These are phyloP conservation scores for Plebejus argus DNA, from an alignment of 2,888 invertebrate species.

Conservation along the genomic window DNA sequence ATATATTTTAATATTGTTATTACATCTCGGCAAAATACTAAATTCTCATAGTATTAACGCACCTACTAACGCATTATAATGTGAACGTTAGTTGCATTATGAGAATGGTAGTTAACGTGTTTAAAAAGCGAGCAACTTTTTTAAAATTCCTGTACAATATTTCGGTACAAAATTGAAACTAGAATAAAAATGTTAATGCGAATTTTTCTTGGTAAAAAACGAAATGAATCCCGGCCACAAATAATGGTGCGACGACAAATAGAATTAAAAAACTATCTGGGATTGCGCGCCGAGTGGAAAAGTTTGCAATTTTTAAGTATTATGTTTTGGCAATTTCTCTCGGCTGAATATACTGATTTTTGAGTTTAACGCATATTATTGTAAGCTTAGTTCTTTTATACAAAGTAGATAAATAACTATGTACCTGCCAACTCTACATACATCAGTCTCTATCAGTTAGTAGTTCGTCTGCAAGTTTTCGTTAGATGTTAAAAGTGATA, in stretches of 20 bases:
- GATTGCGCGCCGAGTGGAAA: slow-evolving; percentile 6
- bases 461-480: too few species aligned
- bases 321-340: slow-evolving; percentile 4
- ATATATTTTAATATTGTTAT: background rate
- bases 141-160: slow-evolving; percentile 23
- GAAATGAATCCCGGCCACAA: slow-evolving; percentile 33
- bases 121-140: slow-evolving; percentile 2
- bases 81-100: background rate
- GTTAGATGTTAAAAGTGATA: too few species aligned
- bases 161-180: slow-evolving; percentile 30
- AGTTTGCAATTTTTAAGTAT: slow-evolving; percentile 24
- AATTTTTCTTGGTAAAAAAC: slow-evolving; percentile 31
- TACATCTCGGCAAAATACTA: background rate
- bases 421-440: too few species aligned
- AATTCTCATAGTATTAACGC: background rate
- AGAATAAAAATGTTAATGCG: slow-evolving; percentile 32
- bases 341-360: background rate
- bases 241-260: slow-evolving; percentile 31
- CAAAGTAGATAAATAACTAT: too few species aligned
- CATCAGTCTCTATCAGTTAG: too few species aligned
- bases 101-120: background rate
- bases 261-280: slow-evolving; percentile 29
- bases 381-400: too few species aligned
- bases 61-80: background rate
- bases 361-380: background rate